A percentile compares a stretch with the other conserved stretches of the same genome.
Evolutionary conservation across 2,888 invertebrate genomes (phyloP).

Genomic region (Drosophila sordidapex): DNA sequence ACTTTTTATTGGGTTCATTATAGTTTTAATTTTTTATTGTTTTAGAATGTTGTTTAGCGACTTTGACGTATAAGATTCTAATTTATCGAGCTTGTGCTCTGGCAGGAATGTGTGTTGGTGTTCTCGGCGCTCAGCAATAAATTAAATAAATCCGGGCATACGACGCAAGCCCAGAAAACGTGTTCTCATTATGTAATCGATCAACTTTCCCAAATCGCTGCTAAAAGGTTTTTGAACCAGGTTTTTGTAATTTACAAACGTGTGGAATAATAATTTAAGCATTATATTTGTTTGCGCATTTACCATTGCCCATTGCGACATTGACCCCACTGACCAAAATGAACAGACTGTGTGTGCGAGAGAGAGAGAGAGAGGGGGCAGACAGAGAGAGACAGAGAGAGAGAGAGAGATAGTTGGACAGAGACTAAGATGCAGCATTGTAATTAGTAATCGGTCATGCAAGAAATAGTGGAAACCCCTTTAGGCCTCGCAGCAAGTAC

Average conservation of each 20-base stretch:
- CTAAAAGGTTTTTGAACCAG: conserved; percentile 44
- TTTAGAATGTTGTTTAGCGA: conserved; percentile 78
- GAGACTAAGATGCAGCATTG: conserved; percentile 47
- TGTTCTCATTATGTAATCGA: conserved; percentile 49
- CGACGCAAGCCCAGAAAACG: conserved; percentile 14
- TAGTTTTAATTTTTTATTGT: conserved; percentile 73
- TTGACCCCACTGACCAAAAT: conserved; percentile 70
- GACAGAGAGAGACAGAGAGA: conserved; percentile 3
- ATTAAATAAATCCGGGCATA: conserved; percentile 37
- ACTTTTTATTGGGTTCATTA: conserved; percentile 28
- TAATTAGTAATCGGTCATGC: conserved; percentile 84
- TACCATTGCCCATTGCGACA: conserved; percentile 64
- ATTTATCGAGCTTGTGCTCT: conserved; percentile 61
- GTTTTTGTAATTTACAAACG: conserved; percentile 32
- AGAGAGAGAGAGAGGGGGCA: conserved; percentile 1
- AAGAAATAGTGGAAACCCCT: conserved; percentile 71
- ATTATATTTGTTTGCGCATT: conserved; percentile 29
- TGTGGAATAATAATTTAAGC: conserved; percentile 14
- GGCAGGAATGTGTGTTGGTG: conserved; percentile 56
- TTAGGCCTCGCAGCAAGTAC: conserved; percentile 32
- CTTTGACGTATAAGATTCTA: conserved; percentile 55
- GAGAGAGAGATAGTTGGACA: background rate
- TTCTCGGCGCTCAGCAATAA: conserved; percentile 54
- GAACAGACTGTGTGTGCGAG: background rate
- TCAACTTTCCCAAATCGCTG: conserved; percentile 26